phyloP scores from a whole-genome alignment of 2,888 invertebrate species.

The Phaonia tiefii region DNA sequence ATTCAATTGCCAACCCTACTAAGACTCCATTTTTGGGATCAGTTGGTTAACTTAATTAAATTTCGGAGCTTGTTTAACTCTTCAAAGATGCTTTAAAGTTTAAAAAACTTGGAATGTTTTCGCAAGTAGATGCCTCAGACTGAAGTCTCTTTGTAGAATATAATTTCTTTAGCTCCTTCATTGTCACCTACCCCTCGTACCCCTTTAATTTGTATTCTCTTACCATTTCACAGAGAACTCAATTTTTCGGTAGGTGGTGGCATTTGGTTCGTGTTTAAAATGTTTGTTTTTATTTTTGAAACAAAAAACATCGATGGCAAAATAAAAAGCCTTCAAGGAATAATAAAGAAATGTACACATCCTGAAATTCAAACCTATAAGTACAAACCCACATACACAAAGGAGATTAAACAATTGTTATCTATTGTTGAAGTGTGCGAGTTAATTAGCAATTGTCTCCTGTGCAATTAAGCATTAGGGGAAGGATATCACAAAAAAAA shows the following conservation, averaged over 20 bases:
- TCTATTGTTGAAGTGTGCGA: constrained; percentile 8
- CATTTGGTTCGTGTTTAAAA: not conserved
- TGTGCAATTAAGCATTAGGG: too few relatives aligned
- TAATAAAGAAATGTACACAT: not conserved
- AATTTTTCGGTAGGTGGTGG: not conserved
- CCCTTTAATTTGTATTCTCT: not conserved
- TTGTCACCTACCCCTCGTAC: not conserved
- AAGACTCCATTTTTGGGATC: too few relatives aligned
- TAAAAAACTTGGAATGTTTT: too few relatives aligned
- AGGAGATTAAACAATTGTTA: not conserved
- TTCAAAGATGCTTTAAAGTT: too few relatives aligned
- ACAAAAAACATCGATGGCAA: not conserved
- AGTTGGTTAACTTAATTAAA: too few relatives aligned
- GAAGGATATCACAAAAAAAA: too few relatives aligned
- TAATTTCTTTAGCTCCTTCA: not conserved
- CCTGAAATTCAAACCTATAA: not conserved
- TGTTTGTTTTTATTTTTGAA: not conserved
- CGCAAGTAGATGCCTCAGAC: too few relatives aligned
- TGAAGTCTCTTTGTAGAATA: too few relatives aligned
- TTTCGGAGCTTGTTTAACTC: too few relatives aligned
- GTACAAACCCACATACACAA: not conserved
- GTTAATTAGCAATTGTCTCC: constrained; percentile 26
- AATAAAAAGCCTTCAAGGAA: not conserved
- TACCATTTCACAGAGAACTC: not conserved
- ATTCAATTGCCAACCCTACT: too few relatives aligned